Conservation (phyloP, 2,797 vertebrate species). For the Orientallactaga sibirica region DNA sequence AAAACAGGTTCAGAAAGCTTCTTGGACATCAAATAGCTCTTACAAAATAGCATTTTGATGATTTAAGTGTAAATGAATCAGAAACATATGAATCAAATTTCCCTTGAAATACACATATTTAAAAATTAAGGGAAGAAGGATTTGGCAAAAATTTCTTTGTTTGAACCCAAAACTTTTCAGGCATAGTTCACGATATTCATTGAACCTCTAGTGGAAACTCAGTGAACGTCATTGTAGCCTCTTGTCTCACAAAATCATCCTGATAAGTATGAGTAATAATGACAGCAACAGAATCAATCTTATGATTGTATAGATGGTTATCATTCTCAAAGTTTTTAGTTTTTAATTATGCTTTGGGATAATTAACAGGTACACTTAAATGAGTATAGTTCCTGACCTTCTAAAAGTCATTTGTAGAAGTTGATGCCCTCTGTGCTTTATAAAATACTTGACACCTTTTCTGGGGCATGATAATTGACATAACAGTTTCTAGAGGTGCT, state of each 20-base stretch:
- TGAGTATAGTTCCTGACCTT: neutral
- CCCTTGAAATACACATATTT: conserved; percentile 75
- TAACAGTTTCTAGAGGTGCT: conserved; percentile 8
- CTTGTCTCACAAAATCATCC: neutral
- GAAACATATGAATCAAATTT: conserved; percentile 83
- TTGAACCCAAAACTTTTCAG: conserved; percentile 72
- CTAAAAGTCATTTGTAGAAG: conserved; percentile 45
- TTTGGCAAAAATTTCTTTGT: conserved; percentile 73
- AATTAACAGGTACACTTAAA: neutral
- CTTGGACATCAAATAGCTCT: conserved; percentile 79
- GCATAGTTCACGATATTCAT: conserved; percentile 61
- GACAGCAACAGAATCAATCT: neutral
- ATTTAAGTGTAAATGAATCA: conserved; percentile 84
- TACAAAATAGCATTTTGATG: conserved; percentile 80
- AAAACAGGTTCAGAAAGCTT: conserved; percentile 81
- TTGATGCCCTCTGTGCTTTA: neutral
- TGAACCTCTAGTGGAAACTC: conserved; percentile 43
- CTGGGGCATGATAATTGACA: neutral
- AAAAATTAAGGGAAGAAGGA: conserved; percentile 75
- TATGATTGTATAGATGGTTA: neutral
- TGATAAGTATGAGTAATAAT: neutral
- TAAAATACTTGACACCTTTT: conserved; percentile 5
- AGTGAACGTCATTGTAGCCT: conserved; percentile 15
- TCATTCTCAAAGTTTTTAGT: neutral
- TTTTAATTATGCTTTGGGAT: conserved; percentile 45